phyloP scores from a whole-genome alignment of 2,888 invertebrate species.

The Chelonus formosanus region DNA sequence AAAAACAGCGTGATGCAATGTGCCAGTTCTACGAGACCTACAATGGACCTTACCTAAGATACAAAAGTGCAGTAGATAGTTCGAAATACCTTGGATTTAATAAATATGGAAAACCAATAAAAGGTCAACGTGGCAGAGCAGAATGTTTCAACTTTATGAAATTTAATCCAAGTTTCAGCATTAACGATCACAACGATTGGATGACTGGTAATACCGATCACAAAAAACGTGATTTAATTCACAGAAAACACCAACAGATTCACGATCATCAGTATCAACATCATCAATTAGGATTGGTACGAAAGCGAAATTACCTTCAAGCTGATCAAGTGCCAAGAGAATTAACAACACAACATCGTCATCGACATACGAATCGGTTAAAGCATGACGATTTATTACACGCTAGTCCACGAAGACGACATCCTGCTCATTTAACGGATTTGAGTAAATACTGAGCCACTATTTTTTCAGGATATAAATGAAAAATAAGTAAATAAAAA shows the following conservation, averaged over 20 bases:
- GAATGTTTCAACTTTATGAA: conserved; percentile 74
- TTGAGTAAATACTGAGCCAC: conserved; percentile 60
- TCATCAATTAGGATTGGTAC: neutral
- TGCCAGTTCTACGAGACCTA: conserved; percentile 75
- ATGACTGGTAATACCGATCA: conserved; percentile 66
- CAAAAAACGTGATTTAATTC: conserved; percentile 32
- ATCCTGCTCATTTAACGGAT: conserved; percentile 52
- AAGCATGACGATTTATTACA: conserved; percentile 50
- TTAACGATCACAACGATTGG: conserved; percentile 71
- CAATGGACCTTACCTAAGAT: conserved; percentile 72
- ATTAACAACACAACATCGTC: conserved; percentile 51
- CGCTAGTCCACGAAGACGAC: conserved; percentile 53
- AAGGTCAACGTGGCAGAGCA: conserved; percentile 63
- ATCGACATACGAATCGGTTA: conserved; percentile 60
- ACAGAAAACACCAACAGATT: conserved; percentile 30
- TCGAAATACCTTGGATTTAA: conserved; percentile 74
- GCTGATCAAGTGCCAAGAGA: conserved; percentile 40
- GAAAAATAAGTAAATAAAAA: conserved; percentile 16
- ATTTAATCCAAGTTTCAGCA: conserved; percentile 71
- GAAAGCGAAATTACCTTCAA: conserved; percentile 42
- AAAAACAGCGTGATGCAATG: conserved; percentile 70
- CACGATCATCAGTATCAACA: conserved; percentile 27
- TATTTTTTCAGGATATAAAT: conserved; percentile 4
- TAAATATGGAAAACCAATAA: conserved; percentile 70
- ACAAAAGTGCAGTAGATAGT: conserved; percentile 70